Conservation (phyloP, 2,888 invertebrate genomes). For the Aphodius granarius region DNA sequence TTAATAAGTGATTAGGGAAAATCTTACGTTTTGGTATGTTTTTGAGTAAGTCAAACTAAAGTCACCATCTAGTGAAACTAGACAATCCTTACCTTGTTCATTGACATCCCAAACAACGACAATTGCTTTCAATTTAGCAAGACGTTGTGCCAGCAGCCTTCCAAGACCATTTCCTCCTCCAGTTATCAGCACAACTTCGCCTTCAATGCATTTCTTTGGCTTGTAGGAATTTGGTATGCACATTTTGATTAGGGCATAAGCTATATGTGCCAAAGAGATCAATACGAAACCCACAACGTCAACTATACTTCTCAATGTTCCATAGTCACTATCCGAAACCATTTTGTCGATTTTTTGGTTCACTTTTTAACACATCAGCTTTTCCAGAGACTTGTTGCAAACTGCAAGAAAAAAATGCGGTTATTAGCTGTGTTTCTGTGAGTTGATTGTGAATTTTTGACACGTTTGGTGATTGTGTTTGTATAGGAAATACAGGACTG, state of each 20-base stretch:
- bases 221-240: slow-evolving; percentile 62
- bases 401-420: background rate
- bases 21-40: too few species aligned
- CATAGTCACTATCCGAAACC: slow-evolving; percentile 44
- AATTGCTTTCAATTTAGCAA: slow-evolving; percentile 76
- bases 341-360: too few species aligned
- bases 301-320: slow-evolving; percentile 58
- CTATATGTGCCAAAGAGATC: slow-evolving; percentile 55
- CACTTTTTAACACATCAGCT: background rate
- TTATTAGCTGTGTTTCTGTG: background rate
- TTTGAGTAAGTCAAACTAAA: too few species aligned
- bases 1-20: too few species aligned
- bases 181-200: slow-evolving; percentile 82
- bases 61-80: too few species aligned
- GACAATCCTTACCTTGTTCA: slow-evolving; percentile 74
- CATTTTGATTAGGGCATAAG: slow-evolving; percentile 51
- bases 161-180: slow-evolving; percentile 89
- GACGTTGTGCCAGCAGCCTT: slow-evolving; percentile 71
- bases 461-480: background rate
- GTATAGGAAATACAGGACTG: background rate
- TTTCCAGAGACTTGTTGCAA: background rate
- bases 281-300: slow-evolving; percentile 55
- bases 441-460: background rate
- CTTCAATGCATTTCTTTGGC: slow-evolving; percentile 55
- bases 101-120: slow-evolving; percentile 92